Base-by-base conservation (phyloP, 2,797 vertebrate genomes). In the Sebastes goodei region DNA sequence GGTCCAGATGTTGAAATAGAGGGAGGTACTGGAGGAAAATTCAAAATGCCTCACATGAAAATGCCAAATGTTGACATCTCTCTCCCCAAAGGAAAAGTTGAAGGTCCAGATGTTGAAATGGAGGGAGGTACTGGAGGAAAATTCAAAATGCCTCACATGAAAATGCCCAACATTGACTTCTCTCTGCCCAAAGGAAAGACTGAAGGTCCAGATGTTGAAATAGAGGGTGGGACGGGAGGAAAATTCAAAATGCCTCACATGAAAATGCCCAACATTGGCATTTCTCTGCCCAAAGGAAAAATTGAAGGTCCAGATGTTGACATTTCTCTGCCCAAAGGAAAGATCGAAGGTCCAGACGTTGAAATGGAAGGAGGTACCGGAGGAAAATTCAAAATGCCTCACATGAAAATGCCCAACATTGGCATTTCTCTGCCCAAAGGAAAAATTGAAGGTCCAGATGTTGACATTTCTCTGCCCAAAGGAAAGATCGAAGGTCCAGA, bases 131-230 rank as follows among this genome's bases (percentile, higher is more conserved):
- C 33, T 0, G 33, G 33, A 35, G 33, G 33, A 11, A 35, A 35
- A 35, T 35, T 35, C 33, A 35, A 35, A 35, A 35, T 35, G 33
- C 33, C 33, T 35, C 33, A 35, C 0, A 2, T 35, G 33, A 35
- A 35, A 12, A 35, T 35, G 33, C 33, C 33, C 0, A 1, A 2
- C 4, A 0, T 30, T 25, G 25, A 3, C 25, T 2, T 25, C 0
- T 76, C 93, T 10, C 56, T 95, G 3, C 88, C 94, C 12, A 91
- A 88, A 81, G 81, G 86, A 10, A 90, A 84, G 11, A 46, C 35
- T 17, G 84, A 93, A 65, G 74, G 77, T 33, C 80, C 78, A 8
- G 69, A 89, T 0, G 17, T 32, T n/a, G 29, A 61, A 25, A 0
- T 57, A 0, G 23, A 57, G 2, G 55, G 55, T 27, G 55, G 8